Conservation (phyloP, 2,797 vertebrate species). For the Percopsis omiscomaycus region DNA sequence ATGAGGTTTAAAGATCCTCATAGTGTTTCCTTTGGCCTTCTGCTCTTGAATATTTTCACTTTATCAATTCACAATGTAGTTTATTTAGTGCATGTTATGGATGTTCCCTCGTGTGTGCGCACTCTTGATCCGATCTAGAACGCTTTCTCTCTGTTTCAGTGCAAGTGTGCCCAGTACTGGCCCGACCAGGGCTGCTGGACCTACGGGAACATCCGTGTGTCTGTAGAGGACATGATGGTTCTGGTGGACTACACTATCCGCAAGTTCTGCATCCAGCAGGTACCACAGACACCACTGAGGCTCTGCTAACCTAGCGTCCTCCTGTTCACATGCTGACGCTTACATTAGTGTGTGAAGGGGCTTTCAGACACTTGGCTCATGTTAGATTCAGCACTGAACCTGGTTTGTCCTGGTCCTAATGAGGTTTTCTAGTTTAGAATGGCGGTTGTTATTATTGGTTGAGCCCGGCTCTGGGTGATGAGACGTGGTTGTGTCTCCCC, state of each 20-base stretch:
- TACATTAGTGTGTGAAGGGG: too few relatives aligned
- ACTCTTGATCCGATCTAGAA: constrained; percentile 21
- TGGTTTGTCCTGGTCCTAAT: too few relatives aligned
- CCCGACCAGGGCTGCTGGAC: constrained; percentile 99
- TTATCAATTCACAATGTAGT: background rate
- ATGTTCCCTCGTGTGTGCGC: background rate
- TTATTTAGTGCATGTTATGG: background rate
- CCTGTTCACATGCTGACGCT: too few relatives aligned
- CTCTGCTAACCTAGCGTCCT: background rate
- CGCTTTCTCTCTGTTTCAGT: constrained; percentile 77
- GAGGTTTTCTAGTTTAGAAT: too few relatives aligned
- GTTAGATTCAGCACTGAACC: too few relatives aligned
- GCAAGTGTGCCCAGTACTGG: constrained; percentile 99
- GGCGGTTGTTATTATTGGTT: too few relatives aligned
- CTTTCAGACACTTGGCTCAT: too few relatives aligned
- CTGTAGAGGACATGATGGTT: constrained; percentile 93
- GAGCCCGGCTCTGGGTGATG: background rate
- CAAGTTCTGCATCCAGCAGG: constrained; percentile 99
- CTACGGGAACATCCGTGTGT: constrained; percentile 95
- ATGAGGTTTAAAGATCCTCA: background rate
- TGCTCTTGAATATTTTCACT: background rate
- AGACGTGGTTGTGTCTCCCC: constrained; percentile 3
- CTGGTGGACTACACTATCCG: constrained; percentile 97
- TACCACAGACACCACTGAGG: constrained; percentile 43
- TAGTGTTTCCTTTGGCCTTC: background rate